Percentiles rank a stretch among this genome's conserved stretches.
These are phyloP conservation scores for Chondrosia reniformis DNA, from an alignment of 37 sponge, comb jelly and placozoan species.

Conservation along the genomic window DNA sequence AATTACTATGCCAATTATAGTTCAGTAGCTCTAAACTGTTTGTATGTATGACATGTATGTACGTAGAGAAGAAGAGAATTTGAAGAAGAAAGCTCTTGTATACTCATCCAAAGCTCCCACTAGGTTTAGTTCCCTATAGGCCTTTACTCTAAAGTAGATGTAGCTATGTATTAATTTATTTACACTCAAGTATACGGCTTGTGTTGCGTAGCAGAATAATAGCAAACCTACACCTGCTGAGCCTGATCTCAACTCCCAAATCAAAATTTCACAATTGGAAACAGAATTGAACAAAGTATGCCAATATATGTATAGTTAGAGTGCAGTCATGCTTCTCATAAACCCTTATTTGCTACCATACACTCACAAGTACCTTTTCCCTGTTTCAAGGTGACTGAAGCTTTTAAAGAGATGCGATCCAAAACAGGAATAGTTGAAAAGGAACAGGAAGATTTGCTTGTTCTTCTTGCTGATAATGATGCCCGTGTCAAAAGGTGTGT, in stretches of 20 bases:
- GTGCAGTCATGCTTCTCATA: background rate
- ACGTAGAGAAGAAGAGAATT: no score
- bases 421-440: conserved; percentile 51
- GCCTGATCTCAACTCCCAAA: background rate
- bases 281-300: background rate
- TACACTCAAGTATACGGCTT: no score
- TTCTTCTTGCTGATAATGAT: conserved; percentile 80
- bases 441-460: conserved; percentile 87
- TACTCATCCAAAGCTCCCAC: no score
- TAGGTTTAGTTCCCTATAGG: no score
- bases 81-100: no score
- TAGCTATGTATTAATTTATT: no score
- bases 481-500: conserved; percentile 28
- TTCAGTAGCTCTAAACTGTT: background rate
- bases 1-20: background rate
- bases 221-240: no score
- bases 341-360: background rate
- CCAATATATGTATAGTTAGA: no score
- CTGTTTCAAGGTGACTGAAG: background rate
- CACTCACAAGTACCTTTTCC: background rate
- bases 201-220: no score
- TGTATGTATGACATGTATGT: background rate
- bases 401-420: conserved; percentile 14
- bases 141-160: no score
- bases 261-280: background rate